These are phyloP conservation scores for Salarias fasciatus DNA, from an alignment of 2,797 vertebrate species.

Conservation along the genomic window DNA sequence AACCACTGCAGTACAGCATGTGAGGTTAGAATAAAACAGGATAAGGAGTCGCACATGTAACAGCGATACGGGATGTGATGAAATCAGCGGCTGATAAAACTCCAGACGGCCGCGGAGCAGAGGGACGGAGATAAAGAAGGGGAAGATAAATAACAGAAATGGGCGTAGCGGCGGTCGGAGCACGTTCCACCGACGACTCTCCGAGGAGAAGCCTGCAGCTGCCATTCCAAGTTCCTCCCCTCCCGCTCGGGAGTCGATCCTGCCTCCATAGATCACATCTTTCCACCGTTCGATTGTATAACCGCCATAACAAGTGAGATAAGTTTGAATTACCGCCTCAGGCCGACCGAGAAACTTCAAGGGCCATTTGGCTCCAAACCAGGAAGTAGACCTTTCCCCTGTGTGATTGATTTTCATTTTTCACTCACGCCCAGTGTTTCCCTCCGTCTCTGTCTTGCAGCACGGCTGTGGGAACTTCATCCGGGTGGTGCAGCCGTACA, in stretches of 20 bases:
- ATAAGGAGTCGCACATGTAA: slow-evolving; percentile 3
- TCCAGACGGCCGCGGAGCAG: not conserved
- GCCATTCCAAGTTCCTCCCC: slow-evolving; percentile 75
- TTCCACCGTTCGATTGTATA: slow-evolving; percentile 28
- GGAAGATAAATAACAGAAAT: slow-evolving; percentile 31
- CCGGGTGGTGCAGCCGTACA: slow-evolving; percentile 93
- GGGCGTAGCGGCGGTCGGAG: slow-evolving; percentile 54
- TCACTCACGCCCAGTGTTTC: not conserved
- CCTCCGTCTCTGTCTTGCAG: slow-evolving; percentile 69
- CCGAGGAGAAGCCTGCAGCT: slow-evolving; percentile 64
- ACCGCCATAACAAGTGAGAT: slow-evolving; percentile 34
- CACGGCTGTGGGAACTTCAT: slow-evolving; percentile 98
- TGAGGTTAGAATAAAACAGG: slow-evolving; percentile 19
- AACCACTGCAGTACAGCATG: too few species aligned
- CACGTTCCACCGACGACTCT: slow-evolving; percentile 32
- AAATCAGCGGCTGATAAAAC: slow-evolving; percentile 11
- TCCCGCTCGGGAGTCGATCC: slow-evolving; percentile 17
- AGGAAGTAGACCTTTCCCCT: slow-evolving; percentile 21
- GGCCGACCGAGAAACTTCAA: slow-evolving; percentile 36
- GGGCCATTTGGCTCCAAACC: slow-evolving; percentile 21
- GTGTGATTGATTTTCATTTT: not conserved
- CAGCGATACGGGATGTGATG: slow-evolving; percentile 19
- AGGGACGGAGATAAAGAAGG: slow-evolving; percentile 12
- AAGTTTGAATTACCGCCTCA: slow-evolving; percentile 36
- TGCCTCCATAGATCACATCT: slow-evolving; percentile 21